phyloP scores from a whole-genome alignment of 1,140 invertebrate species.

The Hyphantria cunea region DNA sequence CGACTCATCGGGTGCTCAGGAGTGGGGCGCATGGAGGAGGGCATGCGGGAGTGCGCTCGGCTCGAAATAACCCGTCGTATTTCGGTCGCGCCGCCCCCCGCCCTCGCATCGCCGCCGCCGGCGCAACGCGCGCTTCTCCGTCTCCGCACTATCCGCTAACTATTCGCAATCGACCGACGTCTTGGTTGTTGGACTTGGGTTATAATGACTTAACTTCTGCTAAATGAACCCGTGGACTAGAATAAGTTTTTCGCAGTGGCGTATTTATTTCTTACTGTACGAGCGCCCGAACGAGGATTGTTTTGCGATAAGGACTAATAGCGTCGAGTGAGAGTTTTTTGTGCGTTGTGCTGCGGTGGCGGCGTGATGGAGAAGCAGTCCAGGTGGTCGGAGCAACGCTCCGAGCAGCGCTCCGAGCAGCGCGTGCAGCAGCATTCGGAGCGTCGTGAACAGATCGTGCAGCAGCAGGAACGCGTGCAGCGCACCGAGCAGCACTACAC shows the following conservation, averaged over 20 bases:
- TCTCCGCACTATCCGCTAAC: conserved; percentile 87
- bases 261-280: conserved; percentile 62
- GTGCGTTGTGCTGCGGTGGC: conserved; percentile 67
- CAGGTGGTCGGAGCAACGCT: conserved; percentile 83
- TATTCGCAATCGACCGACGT: conserved; percentile 94
- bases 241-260: conserved; percentile 76
- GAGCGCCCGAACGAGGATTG: conserved; percentile 57
- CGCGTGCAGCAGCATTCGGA: conserved; percentile 82
- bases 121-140: conserved; percentile 50
- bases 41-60: conserved; percentile 55
- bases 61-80: conserved; percentile 75
- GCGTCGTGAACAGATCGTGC: conserved; percentile 83
- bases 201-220: conserved; percentile 92
- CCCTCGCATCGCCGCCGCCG: conserved; percentile 55
- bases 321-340: conserved; percentile 75
- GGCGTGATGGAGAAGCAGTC: conserved; percentile 71
- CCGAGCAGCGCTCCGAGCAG: conserved; percentile 80
- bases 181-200: conserved; percentile 91
- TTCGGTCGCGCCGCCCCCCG: conserved; percentile 65
- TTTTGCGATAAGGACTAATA: conserved; percentile 61
- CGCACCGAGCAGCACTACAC: conserved; percentile 89
- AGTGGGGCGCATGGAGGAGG: conserved; percentile 36
- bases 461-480: conserved; percentile 84
- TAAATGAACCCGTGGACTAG: conserved; percentile 86
- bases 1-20: conserved; percentile 27